Conservation (phyloP, 2,797 vertebrate genomes). For the Mus spretus region DNA sequence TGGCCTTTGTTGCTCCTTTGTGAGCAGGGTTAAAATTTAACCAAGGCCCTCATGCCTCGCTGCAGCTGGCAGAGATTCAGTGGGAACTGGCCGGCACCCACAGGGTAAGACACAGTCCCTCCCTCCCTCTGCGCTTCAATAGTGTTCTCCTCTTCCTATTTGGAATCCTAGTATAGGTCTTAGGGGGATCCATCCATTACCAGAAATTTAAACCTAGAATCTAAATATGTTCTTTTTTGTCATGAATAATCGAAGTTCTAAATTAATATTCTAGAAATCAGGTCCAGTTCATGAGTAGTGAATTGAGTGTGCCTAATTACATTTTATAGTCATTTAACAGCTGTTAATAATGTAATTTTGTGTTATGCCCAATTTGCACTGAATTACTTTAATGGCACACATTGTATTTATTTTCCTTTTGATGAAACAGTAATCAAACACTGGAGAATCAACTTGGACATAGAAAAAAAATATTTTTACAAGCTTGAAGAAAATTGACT, state of each 20-base stretch:
- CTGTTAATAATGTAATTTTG: conserved; percentile 86
- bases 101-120: conserved; percentile 43
- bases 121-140: conserved; percentile 62
- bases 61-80: conserved; percentile 81
- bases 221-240: conserved; percentile 76
- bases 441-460: conserved; percentile 75
- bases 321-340: conserved; percentile 86
- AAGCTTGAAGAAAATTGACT: conserved; percentile 60
- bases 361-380: conserved; percentile 83
- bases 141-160: conserved; percentile 51
- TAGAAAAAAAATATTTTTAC: conserved; percentile 77
- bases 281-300: conserved; percentile 82
- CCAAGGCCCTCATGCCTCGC: conserved; percentile 75
- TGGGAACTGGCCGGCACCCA: conserved; percentile 69
- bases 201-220: conserved; percentile 78
- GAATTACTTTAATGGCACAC: conserved; percentile 83
- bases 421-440: conserved; percentile 82
- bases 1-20: conserved; percentile 78
- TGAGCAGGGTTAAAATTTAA: conserved; percentile 84
- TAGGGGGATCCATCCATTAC: conserved; percentile 70
- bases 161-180: conserved; percentile 66
- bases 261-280: conserved; percentile 84
- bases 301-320: conserved; percentile 85
- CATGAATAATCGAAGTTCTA: conserved; percentile 79
- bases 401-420: conserved; percentile 83